Conservation (phyloP, 2,797 vertebrate genomes). For the Glossophaga mutica region DNA sequence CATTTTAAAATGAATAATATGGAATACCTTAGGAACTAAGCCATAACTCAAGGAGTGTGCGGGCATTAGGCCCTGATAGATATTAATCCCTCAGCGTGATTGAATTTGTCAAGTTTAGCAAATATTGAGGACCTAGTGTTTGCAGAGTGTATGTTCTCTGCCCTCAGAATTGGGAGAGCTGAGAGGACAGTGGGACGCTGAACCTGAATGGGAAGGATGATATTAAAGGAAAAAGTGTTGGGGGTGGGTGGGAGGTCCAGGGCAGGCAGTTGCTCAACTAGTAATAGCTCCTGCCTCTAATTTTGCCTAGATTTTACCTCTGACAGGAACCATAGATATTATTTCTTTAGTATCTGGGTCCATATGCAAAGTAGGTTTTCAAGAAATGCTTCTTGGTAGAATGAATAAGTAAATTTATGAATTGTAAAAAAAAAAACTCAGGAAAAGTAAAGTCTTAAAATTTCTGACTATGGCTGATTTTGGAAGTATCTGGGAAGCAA, state of each 20-base stretch:
- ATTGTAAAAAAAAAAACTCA: slow-evolving; percentile 25
- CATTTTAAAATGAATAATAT: background rate
- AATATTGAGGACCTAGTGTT: slow-evolving; percentile 8
- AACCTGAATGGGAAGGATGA: background rate
- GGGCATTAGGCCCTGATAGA: background rate
- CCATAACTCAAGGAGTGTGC: background rate
- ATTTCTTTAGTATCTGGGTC: slow-evolving; percentile 16
- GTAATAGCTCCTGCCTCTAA: background rate
- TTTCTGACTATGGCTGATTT: background rate
- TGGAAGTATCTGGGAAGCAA: slow-evolving; percentile 34
- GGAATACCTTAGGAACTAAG: background rate
- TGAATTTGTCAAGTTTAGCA: background rate
- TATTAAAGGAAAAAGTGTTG: background rate
- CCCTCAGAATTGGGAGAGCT: background rate
- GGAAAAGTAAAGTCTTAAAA: slow-evolving; percentile 27
- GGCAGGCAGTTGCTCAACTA: background rate
- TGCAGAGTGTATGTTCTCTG: background rate
- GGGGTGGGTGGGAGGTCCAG: background rate
- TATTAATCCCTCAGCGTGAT: background rate
- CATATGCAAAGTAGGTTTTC: background rate
- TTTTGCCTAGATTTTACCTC: slow-evolving; percentile 15
- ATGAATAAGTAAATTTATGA: slow-evolving; percentile 7
- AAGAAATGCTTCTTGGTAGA: slow-evolving; percentile 17
- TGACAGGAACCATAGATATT: background rate
- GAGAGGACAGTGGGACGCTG: background rate